phyloP scores from a whole-genome alignment of 2,797 vertebrate species.

The Falco concolor region DNA sequence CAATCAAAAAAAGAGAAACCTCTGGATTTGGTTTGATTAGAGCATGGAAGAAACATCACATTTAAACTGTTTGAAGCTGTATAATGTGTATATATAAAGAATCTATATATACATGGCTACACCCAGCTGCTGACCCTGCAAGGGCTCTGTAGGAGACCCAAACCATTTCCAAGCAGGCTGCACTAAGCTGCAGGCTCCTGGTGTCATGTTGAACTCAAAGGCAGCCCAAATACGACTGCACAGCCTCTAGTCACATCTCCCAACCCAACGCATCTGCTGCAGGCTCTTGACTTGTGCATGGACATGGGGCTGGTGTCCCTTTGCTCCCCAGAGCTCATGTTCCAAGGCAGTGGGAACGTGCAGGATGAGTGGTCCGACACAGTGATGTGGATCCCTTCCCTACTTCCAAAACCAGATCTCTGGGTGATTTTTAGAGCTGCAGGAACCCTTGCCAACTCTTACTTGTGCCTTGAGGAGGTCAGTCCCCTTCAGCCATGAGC shows the following conservation, averaged over 20 bases:
- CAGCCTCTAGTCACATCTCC: background rate
- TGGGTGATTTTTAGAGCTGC: rapidly evolving
- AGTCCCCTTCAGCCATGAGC: background rate
- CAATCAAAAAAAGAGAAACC: no score
- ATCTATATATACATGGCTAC: background rate
- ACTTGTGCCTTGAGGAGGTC: background rate
- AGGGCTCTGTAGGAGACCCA: background rate
- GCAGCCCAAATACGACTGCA: background rate
- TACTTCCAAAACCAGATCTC: background rate
- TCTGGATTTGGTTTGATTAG: background rate
- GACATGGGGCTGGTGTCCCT: background rate
- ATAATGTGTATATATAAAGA: no score
- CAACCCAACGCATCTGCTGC: background rate
- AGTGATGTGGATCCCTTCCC: background rate
- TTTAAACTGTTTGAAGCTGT: background rate
- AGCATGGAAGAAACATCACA: background rate
- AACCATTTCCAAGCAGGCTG: rapidly evolving
- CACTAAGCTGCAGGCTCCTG: background rate
- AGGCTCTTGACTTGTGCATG: no score
- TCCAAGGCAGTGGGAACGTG: background rate
- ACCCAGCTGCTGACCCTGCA: no score
- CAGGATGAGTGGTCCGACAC: background rate
- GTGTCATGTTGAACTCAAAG: background rate
- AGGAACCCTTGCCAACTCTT: background rate
- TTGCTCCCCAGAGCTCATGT: background rate